Percentiles rank a stretch among this genome's conserved stretches.
phyloP scores from a whole-genome alignment of 2,113 vertebrate genomes.

The Spermophilus dauricus region DNA sequence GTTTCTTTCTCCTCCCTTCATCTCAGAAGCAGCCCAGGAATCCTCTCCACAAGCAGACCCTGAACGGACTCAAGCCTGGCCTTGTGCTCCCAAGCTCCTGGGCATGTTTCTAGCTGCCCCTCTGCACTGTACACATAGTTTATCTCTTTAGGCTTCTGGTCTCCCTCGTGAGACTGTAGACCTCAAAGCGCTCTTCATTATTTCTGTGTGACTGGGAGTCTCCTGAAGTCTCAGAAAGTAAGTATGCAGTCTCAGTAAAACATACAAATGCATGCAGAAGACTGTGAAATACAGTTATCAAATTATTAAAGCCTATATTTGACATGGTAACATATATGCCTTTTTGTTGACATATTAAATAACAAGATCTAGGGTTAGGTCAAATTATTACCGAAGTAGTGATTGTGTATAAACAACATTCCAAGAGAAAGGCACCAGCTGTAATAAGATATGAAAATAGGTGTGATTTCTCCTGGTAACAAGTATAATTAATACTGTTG shows the following conservation, averaged over 20 bases:
- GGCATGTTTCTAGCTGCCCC: not conserved
- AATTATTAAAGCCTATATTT: not conserved
- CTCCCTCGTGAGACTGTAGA: not conserved
- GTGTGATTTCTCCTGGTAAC: not conserved
- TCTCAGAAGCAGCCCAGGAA: not conserved
- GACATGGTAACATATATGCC: not conserved
- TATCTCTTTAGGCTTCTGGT: not conserved
- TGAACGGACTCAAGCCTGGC: not conserved
- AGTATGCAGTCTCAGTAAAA: not conserved
- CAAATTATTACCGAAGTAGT: not conserved
- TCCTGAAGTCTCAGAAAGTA: not conserved
- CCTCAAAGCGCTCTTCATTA: not conserved
- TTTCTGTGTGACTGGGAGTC: not conserved
- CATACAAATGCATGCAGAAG: not conserved
- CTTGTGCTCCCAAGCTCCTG: not conserved
- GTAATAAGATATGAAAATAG: not conserved
- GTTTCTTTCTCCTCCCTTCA: not conserved
- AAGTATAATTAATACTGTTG: not conserved
- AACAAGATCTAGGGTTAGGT: not conserved
- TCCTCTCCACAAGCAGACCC: not conserved
- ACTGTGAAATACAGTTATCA: not conserved
- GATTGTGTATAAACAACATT: rapidly evolving
- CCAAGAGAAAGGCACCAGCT: not conserved
- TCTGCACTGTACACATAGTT: not conserved
- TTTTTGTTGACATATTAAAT: not conserved